Evolutionary conservation across 2,797 vertebrate species (phyloP).

Genomic region (Cryptoprocta ferox): DNA sequence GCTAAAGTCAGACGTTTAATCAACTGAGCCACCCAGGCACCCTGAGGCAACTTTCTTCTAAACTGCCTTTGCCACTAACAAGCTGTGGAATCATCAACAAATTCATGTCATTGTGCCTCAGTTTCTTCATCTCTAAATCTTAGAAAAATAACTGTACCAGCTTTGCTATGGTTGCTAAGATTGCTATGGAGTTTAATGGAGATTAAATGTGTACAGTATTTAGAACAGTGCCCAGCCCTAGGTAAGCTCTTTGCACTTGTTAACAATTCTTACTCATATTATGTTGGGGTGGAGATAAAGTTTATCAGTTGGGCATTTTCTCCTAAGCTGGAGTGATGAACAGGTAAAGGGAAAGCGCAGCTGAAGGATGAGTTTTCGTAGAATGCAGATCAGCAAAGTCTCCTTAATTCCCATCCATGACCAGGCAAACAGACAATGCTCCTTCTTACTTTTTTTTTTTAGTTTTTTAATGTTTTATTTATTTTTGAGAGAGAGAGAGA

Average conservation of each 20-base stretch:
- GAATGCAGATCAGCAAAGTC: not conserved
- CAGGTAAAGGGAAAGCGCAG: not conserved
- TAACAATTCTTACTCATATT: not conserved
- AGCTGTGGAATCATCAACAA: not conserved
- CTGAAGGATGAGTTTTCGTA: not conserved
- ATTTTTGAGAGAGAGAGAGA: no score
- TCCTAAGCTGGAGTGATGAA: not conserved
- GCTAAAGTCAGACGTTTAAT: not conserved
- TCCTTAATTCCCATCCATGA: not conserved
- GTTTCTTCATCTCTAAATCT: slow-evolving; percentile 26
- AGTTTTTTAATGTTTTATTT: no score
- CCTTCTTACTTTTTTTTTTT: not conserved
- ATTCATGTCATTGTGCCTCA: not conserved
- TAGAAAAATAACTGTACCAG: not conserved
- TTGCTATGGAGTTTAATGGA: not conserved
- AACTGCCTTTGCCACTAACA: not conserved
- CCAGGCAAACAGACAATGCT: not conserved
- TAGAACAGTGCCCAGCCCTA: not conserved
- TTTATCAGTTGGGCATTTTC: not conserved
- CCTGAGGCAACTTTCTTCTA: not conserved
- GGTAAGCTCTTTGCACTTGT: not conserved
- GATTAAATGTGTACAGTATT: not conserved
- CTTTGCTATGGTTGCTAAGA: not conserved
- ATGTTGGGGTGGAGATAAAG: not conserved
- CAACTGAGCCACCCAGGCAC: not conserved